Base-by-base conservation (phyloP, 2,797 vertebrate genomes). In the Siniperca undulata region DNA sequence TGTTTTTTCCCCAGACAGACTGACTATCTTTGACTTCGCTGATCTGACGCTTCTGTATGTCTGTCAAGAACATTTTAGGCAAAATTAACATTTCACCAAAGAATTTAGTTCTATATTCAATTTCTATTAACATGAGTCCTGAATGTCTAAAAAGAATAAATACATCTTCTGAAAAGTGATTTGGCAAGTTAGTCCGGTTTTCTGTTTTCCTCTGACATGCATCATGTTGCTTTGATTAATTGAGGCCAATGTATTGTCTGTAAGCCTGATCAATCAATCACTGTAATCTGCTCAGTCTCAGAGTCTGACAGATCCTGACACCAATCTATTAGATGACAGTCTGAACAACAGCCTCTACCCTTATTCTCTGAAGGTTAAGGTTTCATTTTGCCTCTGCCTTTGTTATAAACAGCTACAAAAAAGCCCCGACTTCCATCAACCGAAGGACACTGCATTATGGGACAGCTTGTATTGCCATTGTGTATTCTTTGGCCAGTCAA, bases 301-400 rank as follows among this genome's bases (percentile, higher is more conserved):
- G 69, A 81, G 68, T 30, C 44, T 40, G 65, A 77, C 44, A 16
- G 74, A 62, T 62, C 38, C 69, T 59, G 77, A 82, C 67, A 65
- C 34, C 64, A 11, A 40, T 66, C 44, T 3, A 1, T 40, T 17
- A 1, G 36, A 20, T 22, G 71, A 56, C 70, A 66, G 74, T 22
- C 52, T 19, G 67, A 82, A 75, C 75, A 81, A 74, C 8, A 40
- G 61, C 66, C n/a, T 62, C 9, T 2, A 11, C 5, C 71, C 34
- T 61, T 44, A 36, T n/a, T 34, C n/a, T 16, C 48, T 30, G 17
- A 76, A 70, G 73, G 77, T 80, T 19, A 30, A 46, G 12, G 48
- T 68, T 70, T 75, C 55, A 22, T 52, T 48, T 44, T 7, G 14
- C 24, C 27, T 40, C 46, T 12, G 22, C 48, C n/a, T 81, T 66